Evolutionary conservation across 2,113 vertebrate genomes (phyloP).

Genomic region (Sander lucioperca): DNA sequence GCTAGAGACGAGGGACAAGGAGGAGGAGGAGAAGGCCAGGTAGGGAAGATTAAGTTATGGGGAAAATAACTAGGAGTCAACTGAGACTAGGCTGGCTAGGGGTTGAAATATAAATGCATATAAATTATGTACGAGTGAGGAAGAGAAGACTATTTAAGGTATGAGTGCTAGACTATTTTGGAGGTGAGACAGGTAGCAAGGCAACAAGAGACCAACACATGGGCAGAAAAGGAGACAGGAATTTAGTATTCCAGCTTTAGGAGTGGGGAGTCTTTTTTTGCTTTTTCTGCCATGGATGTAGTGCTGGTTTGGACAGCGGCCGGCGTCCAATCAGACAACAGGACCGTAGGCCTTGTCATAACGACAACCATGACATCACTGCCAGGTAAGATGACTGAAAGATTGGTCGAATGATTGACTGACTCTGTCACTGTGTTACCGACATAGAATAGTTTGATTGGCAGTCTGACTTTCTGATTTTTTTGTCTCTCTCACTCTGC

Average conservation of each 20-base stretch:
- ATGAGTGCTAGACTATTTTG: background rate
- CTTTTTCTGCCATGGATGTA: conserved; percentile 64
- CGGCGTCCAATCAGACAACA: conserved; percentile 73
- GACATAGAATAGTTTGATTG: background rate
- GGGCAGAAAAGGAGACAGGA: background rate
- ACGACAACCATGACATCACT: conserved; percentile 75
- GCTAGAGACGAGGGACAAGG: background rate
- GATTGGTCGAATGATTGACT: conserved; percentile 63
- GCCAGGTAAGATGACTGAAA: conserved; percentile 72
- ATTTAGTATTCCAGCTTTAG: conserved; percentile 2
- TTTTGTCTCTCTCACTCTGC: background rate
- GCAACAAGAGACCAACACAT: conserved; percentile 8
- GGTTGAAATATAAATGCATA: background rate
- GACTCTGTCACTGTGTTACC: conserved; percentile 60
- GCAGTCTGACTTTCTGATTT: background rate
- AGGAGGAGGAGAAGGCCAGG: conserved; percentile 31
- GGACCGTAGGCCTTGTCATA: conserved; percentile 71
- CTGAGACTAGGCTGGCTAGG: background rate
- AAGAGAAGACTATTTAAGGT: background rate
- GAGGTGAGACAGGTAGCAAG: background rate
- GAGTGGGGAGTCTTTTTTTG: conserved; percentile 5
- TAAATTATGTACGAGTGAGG: background rate
- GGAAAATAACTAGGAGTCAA: background rate
- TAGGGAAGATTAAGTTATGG: background rate
- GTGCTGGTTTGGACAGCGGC: conserved; percentile 47